Evolutionary conservation across 1,140 invertebrate genomes (phyloP), one percentile per base, ranked within the genome.

Genomic region (Drosophila serrata): DNA sequence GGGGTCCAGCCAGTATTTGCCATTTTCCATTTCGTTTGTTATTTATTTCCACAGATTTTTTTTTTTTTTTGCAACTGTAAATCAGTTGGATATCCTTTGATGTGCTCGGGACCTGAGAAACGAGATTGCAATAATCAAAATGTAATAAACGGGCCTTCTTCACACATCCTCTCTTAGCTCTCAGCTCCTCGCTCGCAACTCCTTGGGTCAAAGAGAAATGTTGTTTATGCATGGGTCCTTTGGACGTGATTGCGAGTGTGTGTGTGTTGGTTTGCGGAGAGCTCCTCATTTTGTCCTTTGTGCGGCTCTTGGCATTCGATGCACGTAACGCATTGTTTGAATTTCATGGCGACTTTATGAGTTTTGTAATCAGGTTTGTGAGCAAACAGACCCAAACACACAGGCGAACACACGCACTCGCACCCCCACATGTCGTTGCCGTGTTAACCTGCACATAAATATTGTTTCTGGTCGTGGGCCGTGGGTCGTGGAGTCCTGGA

Each of bases 341-440:
- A 90, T 90, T 90, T 90, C 86, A 90, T 90, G 86, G 86, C 81
- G 85, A 90, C 85, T 90, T 90, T 90, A 90, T 90, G 85, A 90
- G 85, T 90, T 90, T 90, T 85, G 85, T 90, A 90, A 90, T 90
- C 85, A 81, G 82, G 81, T 85, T 84, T 85, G 81, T 73, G 73
- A 77, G 81, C 77, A 79, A 85, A 85, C 86, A 90, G 65, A 79
- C 57, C 61, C 80, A 68, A 72, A 65, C 79, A 70, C 75, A 70
- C 49, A 45, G 42, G 43, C 58, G n/a, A n/a, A 33, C 35, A 46
- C 67, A 45, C 62, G 35, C 27, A 35, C 19, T n/a, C 59, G 45
- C 48, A 55, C 42, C 39, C 45, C n/a, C 48, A 63, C 43, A 43
- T 33, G 57, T 46, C 70, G 29, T 46, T 43, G 60, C 33, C 60